These are phyloP conservation scores for Adelges cooleyi DNA, from an alignment of 1,140 invertebrate genomes.

Conservation along the genomic window DNA sequence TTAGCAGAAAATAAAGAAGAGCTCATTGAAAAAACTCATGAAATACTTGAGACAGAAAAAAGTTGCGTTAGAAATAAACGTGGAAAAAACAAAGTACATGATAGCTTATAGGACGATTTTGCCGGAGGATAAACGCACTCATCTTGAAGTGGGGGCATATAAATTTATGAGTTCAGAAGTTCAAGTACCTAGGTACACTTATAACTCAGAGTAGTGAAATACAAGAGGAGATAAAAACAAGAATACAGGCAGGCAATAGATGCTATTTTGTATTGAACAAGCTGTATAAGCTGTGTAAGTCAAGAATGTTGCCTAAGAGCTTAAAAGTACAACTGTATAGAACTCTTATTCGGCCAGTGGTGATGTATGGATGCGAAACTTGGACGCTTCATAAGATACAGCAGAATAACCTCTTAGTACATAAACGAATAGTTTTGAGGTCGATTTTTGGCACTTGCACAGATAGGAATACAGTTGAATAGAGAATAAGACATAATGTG, in stretches of 20 bases:
- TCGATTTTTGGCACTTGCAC: no score
- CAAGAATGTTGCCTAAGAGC: no score
- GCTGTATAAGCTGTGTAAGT: no score
- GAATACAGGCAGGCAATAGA: no score
- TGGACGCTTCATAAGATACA: no score
- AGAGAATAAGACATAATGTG: no score
- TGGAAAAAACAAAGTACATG: constrained; percentile 27
- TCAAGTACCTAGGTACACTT: not conserved
- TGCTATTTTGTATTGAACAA: no score
- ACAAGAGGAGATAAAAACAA: not conserved
- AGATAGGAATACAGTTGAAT: no score
- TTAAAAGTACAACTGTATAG: no score
- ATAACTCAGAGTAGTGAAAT: not conserved
- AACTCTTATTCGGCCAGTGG: not conserved
- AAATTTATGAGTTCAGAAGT: not conserved
- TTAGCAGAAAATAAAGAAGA: constrained; percentile 12
- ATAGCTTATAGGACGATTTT: not conserved
- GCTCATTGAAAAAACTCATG: not conserved
- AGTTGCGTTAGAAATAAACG: constrained; percentile 11
- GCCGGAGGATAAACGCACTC: not conserved
- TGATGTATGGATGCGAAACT: no score
- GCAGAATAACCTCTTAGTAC: no score
- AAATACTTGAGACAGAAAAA: constrained; percentile 15
- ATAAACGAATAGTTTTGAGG: no score
- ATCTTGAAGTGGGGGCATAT: not conserved